Base-by-base conservation (phyloP, 2,888 invertebrate genomes). In the Nephrocerus scutellatus region DNA sequence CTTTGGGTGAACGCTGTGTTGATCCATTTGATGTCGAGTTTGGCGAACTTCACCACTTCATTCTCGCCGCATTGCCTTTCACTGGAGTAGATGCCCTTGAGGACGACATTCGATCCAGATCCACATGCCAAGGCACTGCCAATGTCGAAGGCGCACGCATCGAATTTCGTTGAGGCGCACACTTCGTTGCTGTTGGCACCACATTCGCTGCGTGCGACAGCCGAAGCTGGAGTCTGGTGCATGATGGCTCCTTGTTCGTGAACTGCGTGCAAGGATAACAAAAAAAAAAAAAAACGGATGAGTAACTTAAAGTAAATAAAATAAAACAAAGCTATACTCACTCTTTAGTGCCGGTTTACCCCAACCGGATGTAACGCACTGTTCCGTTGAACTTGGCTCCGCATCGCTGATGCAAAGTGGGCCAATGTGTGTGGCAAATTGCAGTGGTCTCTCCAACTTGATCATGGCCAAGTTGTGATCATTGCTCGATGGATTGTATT, bases 91-190 rank as follows among this genome's bases (percentile, higher is more conserved):
- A 86, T 71, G 39, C 87, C 88, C 52, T 80, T 73, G 16, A 89
- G 71, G 6, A 78, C 77, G 45, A 74, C 74, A 10, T 79, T 81
- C 46, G 80, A 75, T 3, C 78, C 80, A 8, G 74, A 75, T 9
- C 80, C 78, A 60, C 88, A 89, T 6, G 86, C 86, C 31, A 89
- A 68, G 1, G 87, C 88, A 50, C 85, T 84, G 31, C 89, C 89
- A 36, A 79, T 74, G 59, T 88, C 88, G 6, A 72, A 84, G 70
- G 80, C 80, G 72, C 89, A 89, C 39, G 87, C 76, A 54, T 85
- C 84, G 49, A 79, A 76, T 22, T 72, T 67, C 14, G 80, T 74
- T 60, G 75, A 71, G 26, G 80, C 83, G 53, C 89, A 89, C 0
- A 82, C 74, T 21, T 59, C 52, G 30, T 48, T 52, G 9, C 35